phyloP scores from a whole-genome alignment of 2,113 vertebrate genomes.

The Sander vitreus region DNA sequence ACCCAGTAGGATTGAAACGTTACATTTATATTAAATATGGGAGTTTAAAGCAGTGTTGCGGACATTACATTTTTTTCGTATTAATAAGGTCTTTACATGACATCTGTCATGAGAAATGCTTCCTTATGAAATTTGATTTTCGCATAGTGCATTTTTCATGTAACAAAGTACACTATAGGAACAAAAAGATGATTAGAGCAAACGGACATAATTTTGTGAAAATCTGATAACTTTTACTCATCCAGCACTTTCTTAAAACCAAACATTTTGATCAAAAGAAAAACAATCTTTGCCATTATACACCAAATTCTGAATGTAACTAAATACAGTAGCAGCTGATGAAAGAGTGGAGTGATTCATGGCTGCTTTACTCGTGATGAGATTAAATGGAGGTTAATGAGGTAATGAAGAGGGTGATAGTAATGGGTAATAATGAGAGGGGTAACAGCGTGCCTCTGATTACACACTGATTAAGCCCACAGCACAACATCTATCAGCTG shows the following conservation, averaged over 20 bases:
- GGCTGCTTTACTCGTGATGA: conserved; percentile 51
- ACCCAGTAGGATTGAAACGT: too few relatives aligned
- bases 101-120: neutral
- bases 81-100: neutral
- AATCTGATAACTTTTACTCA: neutral
- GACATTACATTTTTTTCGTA: too few relatives aligned
- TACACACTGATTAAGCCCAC: conserved; percentile 77
- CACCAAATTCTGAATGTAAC: conserved; percentile 12
- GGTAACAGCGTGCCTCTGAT: conserved; percentile 63
- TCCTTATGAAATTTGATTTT: neutral
- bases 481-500: conserved; percentile 66
- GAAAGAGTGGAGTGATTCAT: conserved; percentile 58
- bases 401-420: conserved; percentile 73
- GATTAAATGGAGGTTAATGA: conserved; percentile 79
- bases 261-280: neutral
- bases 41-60: too few relatives aligned
- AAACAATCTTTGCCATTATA: neutral
- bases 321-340: conserved; percentile 35
- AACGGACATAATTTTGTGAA: neutral
- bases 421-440: conserved; percentile 65
- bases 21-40: too few relatives aligned
- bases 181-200: neutral
- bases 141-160: neutral
- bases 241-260: neutral
- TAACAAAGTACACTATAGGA: neutral